Percentiles rank a stretch among this genome's conserved stretches.
Conservation (phyloP, 92 coral and sea anemone genomes). For the Diadumene lineata region DNA sequence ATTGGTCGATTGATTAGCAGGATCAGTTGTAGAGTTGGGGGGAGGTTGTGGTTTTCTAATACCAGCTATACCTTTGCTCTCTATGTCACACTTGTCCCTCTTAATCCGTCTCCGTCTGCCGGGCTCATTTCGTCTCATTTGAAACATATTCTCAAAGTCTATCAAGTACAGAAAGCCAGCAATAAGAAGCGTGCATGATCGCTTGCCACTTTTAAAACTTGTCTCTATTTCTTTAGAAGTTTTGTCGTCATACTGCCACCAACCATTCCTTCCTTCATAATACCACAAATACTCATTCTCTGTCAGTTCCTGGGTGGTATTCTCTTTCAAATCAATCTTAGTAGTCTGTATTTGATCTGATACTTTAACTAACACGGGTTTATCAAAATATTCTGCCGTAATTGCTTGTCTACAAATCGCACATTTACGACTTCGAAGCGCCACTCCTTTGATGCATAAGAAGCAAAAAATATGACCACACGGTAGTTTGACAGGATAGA, state of each 20-base stretch:
- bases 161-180: slow-evolving; percentile 94
- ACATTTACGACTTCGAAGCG: slow-evolving; percentile 87
- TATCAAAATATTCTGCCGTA: slow-evolving; percentile 70
- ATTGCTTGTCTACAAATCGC: slow-evolving; percentile 94
- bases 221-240: slow-evolving; percentile 88
- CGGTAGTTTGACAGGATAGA: slow-evolving; percentile 86
- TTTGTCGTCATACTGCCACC: slow-evolving; percentile 98
- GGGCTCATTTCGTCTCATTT: slow-evolving; percentile 94
- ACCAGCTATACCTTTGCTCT: slow-evolving; percentile 96
- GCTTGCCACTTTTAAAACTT: slow-evolving; percentile 85
- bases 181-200: slow-evolving; percentile 89
- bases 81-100: slow-evolving; percentile 87
- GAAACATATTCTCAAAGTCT: slow-evolving; percentile 98
- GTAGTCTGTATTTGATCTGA: slow-evolving; percentile 12
- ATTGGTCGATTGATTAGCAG: not conserved
- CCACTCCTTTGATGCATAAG: slow-evolving; percentile 98
- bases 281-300: slow-evolving; percentile 78
- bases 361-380: slow-evolving; percentile 84
- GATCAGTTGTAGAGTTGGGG: not conserved
- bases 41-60: slow-evolving; percentile 33
- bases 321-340: not conserved
- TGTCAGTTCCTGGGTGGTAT: slow-evolving; percentile 17
- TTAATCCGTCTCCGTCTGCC: slow-evolving; percentile 92
- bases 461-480: slow-evolving; percentile 98
- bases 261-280: slow-evolving; percentile 98